Evolutionary conservation across 2,113 vertebrate genomes (phyloP).

Genomic region (Fulica atra): DNA sequence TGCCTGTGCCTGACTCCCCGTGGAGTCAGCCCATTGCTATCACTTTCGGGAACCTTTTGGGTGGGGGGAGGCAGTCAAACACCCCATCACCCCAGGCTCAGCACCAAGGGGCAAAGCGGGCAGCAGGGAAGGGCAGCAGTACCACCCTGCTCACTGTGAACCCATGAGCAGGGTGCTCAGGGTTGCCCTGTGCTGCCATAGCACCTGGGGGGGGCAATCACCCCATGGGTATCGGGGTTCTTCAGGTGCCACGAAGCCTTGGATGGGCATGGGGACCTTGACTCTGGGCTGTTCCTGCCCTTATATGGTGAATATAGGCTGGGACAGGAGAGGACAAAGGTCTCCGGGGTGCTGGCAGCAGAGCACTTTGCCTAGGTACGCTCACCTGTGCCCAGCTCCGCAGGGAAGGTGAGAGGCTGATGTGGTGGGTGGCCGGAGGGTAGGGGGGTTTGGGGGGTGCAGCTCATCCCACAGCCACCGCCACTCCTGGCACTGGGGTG

Average conservation of each 20-base stretch:
- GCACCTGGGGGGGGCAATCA: neutral
- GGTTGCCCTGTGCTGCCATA: neutral
- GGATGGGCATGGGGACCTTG: slow-evolving; percentile 38
- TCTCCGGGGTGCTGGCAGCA: slow-evolving; percentile 27
- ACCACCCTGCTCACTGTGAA: neutral
- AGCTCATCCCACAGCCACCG: neutral
- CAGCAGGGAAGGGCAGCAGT: neutral
- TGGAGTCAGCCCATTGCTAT: neutral
- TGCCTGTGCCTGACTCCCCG: neutral
- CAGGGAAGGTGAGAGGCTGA: slow-evolving; percentile 55
- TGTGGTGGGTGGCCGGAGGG: accelerated
- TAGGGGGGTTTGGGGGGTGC: neutral
- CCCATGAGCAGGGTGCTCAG: accelerated
- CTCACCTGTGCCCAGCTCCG: slow-evolving; percentile 42
- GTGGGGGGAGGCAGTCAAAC: neutral
- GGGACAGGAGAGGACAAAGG: slow-evolving; percentile 64
- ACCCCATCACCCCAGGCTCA: neutral
- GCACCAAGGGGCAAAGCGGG: neutral
- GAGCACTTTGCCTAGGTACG: slow-evolving; percentile 19
- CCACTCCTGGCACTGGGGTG: accelerated
- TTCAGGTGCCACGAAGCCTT: neutral
- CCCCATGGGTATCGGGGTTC: neutral
- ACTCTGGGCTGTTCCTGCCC: slow-evolving; percentile 54
- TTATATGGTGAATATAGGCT: slow-evolving; percentile 68
- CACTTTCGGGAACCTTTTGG: neutral